phyloP scores from a whole-genome alignment of 1,140 invertebrate species.

The Macrobrachium rosenbergii region DNA sequence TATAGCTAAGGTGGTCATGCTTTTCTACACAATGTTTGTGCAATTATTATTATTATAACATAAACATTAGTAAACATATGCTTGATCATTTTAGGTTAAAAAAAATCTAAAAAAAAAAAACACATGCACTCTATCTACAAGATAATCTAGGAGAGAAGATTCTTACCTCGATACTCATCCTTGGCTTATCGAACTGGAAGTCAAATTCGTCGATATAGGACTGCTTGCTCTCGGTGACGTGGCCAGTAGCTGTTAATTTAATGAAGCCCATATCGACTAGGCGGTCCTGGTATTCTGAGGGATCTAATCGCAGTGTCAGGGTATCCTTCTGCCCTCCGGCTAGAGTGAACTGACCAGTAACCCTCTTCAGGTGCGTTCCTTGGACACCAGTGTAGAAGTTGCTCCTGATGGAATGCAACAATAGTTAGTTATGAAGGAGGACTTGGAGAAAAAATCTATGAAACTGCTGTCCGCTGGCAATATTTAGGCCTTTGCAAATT shows the following conservation, averaged over 20 bases:
- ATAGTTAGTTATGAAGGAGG: neutral
- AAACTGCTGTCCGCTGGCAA: neutral
- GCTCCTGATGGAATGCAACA: conserved; percentile 69
- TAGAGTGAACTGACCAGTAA: conserved; percentile 76
- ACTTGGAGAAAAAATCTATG: too few species aligned
- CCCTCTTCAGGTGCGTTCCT: conserved; percentile 78
- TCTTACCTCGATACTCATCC: conserved; percentile 69
- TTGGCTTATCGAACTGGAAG: conserved; percentile 69
- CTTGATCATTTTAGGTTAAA: too few species aligned
- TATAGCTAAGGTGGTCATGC: too few species aligned
- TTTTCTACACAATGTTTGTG: too few species aligned
- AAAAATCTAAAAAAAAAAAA: too few species aligned
- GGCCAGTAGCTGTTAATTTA: conserved; percentile 67
- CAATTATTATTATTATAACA: too few species aligned
- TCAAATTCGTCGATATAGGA: conserved; percentile 69
- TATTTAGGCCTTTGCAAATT: too few species aligned
- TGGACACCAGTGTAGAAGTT: conserved; percentile 84
- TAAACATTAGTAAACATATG: too few species aligned
- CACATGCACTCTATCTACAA: too few species aligned
- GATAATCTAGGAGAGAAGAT: too few species aligned
- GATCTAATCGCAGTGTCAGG: conserved; percentile 58
- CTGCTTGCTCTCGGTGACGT: conserved; percentile 69
- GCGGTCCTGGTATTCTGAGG: conserved; percentile 68
- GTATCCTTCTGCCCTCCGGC: conserved; percentile 63
- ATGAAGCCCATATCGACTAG: conserved; percentile 69